Conservation (phyloP, 2,113 vertebrate genomes). For the Centropus unirufus region DNA sequence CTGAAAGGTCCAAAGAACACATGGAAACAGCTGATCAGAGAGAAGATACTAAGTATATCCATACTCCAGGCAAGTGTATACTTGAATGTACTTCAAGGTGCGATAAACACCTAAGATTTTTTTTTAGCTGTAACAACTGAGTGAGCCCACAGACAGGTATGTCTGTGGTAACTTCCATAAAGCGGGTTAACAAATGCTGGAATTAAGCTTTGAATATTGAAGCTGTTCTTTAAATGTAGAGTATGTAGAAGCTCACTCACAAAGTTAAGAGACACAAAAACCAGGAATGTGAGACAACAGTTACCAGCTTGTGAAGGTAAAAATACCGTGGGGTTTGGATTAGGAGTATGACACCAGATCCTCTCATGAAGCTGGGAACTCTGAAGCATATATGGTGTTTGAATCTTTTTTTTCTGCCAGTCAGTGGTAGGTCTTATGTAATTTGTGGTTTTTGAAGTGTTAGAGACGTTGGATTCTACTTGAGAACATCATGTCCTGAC, state of each 20-base stretch:
- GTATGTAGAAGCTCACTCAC: neutral
- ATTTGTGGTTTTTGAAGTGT: neutral
- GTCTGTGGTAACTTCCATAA: neutral
- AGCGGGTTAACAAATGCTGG: neutral
- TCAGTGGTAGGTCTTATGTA: neutral
- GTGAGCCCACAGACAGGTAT: neutral
- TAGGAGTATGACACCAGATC: neutral
- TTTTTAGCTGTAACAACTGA: neutral
- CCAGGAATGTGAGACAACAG: neutral
- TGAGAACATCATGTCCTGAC: neutral
- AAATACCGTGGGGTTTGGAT: neutral
- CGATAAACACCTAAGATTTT: neutral
- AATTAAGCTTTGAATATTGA: neutral
- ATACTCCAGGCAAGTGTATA: neutral
- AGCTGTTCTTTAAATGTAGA: neutral
- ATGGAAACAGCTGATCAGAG: neutral
- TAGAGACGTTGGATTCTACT: neutral
- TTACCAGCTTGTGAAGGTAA: neutral
- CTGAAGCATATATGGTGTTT: neutral
- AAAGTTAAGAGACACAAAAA: neutral
- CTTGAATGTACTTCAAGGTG: neutral
- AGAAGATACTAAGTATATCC: neutral
- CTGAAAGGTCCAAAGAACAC: neutral
- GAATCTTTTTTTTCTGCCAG: neutral
- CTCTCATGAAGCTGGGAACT: neutral